Evolutionary conservation across 2,888 invertebrate species (phyloP), one percentile per base, ranked within the genome.

Genomic region (Tetramorium bicarinatum): DNA sequence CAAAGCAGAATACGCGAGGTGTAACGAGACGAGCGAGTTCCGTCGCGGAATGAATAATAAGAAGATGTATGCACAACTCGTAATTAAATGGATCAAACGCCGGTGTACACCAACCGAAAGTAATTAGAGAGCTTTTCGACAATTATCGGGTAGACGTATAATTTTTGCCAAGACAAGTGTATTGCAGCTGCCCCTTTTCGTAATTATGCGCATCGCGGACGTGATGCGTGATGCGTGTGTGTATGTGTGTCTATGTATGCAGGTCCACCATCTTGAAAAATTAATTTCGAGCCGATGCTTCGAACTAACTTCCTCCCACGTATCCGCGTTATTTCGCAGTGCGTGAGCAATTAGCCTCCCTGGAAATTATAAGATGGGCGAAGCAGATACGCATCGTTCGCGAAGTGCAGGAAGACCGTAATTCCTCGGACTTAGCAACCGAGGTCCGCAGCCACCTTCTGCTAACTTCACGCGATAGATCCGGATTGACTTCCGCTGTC

Each of bases 341-440:
- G 93, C 93, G 93, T 93, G 93, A 93, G 92, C 92, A 92, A 92
- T 92, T 90, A 92, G 90, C 92, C 91, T 91, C 88, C 87, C 89
- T 90, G 92, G 91, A 92, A 92, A 91, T 91, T 92, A 90, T 89
- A 89, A 91, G 91, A 91, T 91, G 88, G 81, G 86, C 83, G 84
- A 80, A 89, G 89, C 88, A 91, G 92, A 92, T 92, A 92, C 91
- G 92, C 92, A 93, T 93, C 93, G 93, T 90, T 91, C 90, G 87
- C 87, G 90, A 91, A 88, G 87, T 90, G 89, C 93, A 93, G 93
- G 93, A 93, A 93, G 92, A 91, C 85, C 91, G 91, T 91, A 92
- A 92, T 93, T 93, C 92, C 88, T 89, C 91, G 90, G 91, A 90
- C 90, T 87, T 91, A 90, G 91, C 91, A 91, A 92, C 92, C 88